Evolutionary conservation across 2,113 vertebrate genomes (phyloP), one percentile per base, ranked within the genome.

Genomic region (Chitala chitala): DNA sequence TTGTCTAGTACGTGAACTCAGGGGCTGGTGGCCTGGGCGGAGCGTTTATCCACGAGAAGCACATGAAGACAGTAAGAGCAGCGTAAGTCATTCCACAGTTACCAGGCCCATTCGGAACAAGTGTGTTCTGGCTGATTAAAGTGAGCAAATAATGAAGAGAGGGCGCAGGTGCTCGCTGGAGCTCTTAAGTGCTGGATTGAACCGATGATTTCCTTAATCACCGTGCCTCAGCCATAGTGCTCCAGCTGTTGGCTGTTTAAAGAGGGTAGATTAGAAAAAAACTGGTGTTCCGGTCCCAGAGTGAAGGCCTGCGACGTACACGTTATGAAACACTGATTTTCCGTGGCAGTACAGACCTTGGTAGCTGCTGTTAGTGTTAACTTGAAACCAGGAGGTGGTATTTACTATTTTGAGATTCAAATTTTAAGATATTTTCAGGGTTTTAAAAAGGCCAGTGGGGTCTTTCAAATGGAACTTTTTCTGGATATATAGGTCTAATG

Each of bases 31-130:
- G 94, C 20, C 72, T 99, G 0, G 96, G 89, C 3, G 96, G 84
- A 56, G 95, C 93, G 0, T 98, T 93, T 69, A 82, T 99, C 83
- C 96, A 99, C 20, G 87, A 94, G 81, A 98, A 96, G 13, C 93
- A 96, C 78, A 82, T 78, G 50, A n/a, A 81, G 69, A 87, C 77
- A 0, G 65, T 96, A 78, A 91, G 92, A 84, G 94, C 97, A 20
- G 63, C 78, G 96, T 99, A 83, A 95, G 96, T 94, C n/a, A n/a
- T n/a, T n/a, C n/a, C n/a, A n/a, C n/a, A 22, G 20, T 44, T 36
- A 15, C 17, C 8, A 48, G 46, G 5, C 5, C 5, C 46, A 48
- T 48, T 2, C 48, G 7, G 48, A 9, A 20, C 20, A 15, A 51
- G 48, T 51, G 48, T 8, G 20, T 20, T 10, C 2, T 51, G 48